A percentile compares a stretch with the other conserved stretches of the same genome.
Conservation (phyloP, 2,888 invertebrate genomes). For the Oscheius onirici region DNA sequence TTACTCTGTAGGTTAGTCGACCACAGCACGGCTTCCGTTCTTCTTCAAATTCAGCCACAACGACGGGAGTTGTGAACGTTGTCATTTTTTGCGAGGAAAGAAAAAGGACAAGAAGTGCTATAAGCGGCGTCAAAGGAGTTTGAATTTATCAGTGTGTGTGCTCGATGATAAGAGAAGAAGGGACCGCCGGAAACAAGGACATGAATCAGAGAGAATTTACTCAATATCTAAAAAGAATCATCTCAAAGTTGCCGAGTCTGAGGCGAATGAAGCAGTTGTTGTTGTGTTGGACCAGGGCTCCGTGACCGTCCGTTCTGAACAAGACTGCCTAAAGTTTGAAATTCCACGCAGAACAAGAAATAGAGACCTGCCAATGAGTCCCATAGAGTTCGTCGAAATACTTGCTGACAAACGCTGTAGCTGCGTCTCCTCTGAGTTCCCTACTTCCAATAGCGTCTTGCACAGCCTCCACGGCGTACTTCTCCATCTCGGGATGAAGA, state of each 20-base stretch:
- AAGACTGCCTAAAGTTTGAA: slow-evolving; percentile 17
- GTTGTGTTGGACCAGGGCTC: slow-evolving; percentile 30
- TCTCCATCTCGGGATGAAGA: slow-evolving; percentile 30
- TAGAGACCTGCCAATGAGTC: slow-evolving; percentile 32
- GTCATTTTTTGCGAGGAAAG: slow-evolving; percentile 8
- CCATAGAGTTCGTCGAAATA: slow-evolving; percentile 25
- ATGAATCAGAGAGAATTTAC: slow-evolving; percentile 8
- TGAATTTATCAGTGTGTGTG: slow-evolving; percentile 30
- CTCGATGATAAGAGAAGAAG: not conserved
- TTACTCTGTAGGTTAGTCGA: slow-evolving; percentile 40
- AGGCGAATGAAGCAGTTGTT: slow-evolving; percentile 32
- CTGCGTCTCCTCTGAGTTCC: slow-evolving; percentile 18
- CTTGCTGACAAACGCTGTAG: slow-evolving; percentile 14
- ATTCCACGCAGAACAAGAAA: no score
- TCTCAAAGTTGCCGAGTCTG: slow-evolving; percentile 17
- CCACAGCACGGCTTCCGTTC: slow-evolving; percentile 42
- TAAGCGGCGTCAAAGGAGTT: slow-evolving; percentile 18
- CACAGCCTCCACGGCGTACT: slow-evolving; percentile 17
- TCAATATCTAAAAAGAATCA: slow-evolving; percentile 28
- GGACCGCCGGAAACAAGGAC: not conserved
- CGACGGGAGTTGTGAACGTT: slow-evolving; percentile 15
- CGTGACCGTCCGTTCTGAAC: slow-evolving; percentile 22
- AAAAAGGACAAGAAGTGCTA: slow-evolving; percentile 9
- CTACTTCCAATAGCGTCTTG: slow-evolving; percentile 19
- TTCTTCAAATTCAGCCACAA: slow-evolving; percentile 39